Evolutionary conservation across 2,113 vertebrate genomes (phyloP), one percentile per base, ranked within the genome.

Genomic region (Lonchura striata): DNA sequence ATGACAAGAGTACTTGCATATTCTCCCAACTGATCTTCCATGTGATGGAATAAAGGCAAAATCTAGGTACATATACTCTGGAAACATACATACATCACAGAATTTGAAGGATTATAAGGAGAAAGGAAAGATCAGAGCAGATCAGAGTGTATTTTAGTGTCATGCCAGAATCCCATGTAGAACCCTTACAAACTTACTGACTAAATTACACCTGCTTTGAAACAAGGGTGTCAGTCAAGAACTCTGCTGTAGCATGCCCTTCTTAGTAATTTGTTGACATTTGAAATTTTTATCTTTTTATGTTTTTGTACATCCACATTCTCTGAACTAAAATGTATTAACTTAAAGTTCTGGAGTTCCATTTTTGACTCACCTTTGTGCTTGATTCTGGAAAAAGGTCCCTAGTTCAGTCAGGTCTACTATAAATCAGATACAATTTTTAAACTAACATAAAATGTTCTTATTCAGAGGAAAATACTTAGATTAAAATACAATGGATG

Each of bases 91-190:
- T 9, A 9, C 1, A 11, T 27, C 13, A 24, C 15, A 59, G 23
- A 54, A 64, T 21, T 7, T n/a, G 39, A 83, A 25, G 35, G 6
- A 18, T 33, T 31, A 4, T 4, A 27, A 44, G 37, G 35, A 39
- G 13, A 44, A 59, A 33, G 3, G 16, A 61, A 83, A 64, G 33
- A 54, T 14, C 2, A 9, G 21, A 70, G 11, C 3, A 63, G 28
- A 25, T 30, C 20, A 75, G 9, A 11, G 6, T 7, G 12, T 54
- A 30, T 70, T 63, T 86, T 5, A 50, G 23, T 1, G 1, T 28
- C 0, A 0, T 53, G 41, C 11, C 35, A 11, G 53, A 53, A 69
- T 13, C 11, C 31, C 5, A 3, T 11, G 13, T 17, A 35, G 25
- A 66, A 8, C 15, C 14, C 44, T 52, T 46, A 30, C 2, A 6